phyloP scores from a whole-genome alignment of 2,888 invertebrate genomes.

The Pyralis farinalis region DNA sequence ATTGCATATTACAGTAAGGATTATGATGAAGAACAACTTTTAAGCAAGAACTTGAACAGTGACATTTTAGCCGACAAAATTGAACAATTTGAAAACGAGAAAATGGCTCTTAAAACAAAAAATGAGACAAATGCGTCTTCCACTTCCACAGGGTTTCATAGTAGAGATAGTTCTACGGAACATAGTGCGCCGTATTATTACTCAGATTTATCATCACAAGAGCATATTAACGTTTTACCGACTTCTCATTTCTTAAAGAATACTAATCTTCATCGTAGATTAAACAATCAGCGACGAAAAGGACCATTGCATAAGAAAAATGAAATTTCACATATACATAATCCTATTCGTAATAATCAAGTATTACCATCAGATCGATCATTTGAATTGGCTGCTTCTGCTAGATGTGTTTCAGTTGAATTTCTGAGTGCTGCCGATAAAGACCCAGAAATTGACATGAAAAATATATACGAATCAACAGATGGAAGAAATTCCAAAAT shows the following conservation, averaged over 20 bases:
- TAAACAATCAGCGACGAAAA: constrained; percentile 88
- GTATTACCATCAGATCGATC: constrained; percentile 49
- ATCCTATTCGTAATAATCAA: constrained; percentile 82
- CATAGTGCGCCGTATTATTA: constrained; percentile 92
- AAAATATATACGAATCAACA: constrained; percentile 87
- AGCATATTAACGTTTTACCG: constrained; percentile 68
- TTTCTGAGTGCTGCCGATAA: constrained; percentile 85
- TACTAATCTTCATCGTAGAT: constrained; percentile 73
- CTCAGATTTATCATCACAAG: constrained; percentile 85
- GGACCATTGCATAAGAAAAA: constrained; percentile 80
- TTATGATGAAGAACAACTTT: constrained; percentile 53
- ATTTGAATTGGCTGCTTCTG: constrained; percentile 79
- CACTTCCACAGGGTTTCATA: constrained; percentile 75
- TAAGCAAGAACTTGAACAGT: constrained; percentile 68
- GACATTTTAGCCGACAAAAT: constrained; percentile 62
- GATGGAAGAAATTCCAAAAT: constrained; percentile 81
- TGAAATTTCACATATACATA: constrained; percentile 87
- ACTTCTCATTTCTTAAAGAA: constrained; percentile 72
- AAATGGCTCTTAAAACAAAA: constrained; percentile 46
- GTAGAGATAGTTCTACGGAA: constrained; percentile 83
- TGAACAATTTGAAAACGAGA: constrained; percentile 69
- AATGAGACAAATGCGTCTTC: constrained; percentile 55
- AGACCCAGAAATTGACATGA: constrained; percentile 83
- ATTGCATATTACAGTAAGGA: constrained; percentile 75
- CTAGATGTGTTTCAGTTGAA: constrained; percentile 84